Conservation (phyloP, 1,140 invertebrate genomes). For the Drosophila melanica region DNA sequence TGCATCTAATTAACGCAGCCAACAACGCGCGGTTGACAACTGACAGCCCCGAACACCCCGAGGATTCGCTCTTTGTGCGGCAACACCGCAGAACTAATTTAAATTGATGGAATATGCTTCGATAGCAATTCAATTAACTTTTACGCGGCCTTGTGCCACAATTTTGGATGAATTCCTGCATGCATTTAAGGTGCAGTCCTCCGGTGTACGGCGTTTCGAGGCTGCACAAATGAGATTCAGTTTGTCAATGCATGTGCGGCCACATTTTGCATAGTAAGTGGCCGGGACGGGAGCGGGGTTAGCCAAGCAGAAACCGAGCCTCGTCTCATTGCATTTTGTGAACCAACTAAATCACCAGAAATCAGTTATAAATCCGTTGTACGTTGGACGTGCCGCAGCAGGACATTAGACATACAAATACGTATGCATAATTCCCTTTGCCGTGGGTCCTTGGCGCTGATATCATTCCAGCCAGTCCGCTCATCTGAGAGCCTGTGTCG, state of each 20-base stretch:
- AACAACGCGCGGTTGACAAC: slow-evolving; percentile 28
- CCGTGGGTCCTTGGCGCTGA: slow-evolving; percentile 49
- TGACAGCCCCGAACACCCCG: slow-evolving; percentile 18
- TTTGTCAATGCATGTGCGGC: slow-evolving; percentile 62
- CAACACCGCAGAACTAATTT: slow-evolving; percentile 71
- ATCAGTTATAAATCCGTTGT: slow-evolving; percentile 79
- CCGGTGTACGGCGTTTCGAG: not conserved
- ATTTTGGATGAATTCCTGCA: slow-evolving; percentile 45
- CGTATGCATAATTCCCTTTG: slow-evolving; percentile 82
- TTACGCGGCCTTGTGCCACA: slow-evolving; percentile 63
- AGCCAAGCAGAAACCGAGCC: slow-evolving; percentile 15
- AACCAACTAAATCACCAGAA: slow-evolving; percentile 78
- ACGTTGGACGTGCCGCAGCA: slow-evolving; percentile 40
- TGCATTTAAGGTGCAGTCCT: slow-evolving; percentile 56
- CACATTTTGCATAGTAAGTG: slow-evolving; percentile 76
- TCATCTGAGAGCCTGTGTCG: slow-evolving; percentile 10
- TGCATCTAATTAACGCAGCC: slow-evolving; percentile 68
- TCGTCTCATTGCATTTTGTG: slow-evolving; percentile 69
- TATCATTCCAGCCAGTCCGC: slow-evolving; percentile 41
- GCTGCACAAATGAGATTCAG: slow-evolving; percentile 61
- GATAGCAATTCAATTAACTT: slow-evolving; percentile 81
- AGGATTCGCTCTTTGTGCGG: slow-evolving; percentile 48
- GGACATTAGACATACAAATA: slow-evolving; percentile 78
- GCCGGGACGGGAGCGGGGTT: slow-evolving; percentile 6
- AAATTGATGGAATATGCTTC: slow-evolving; percentile 83